Percentiles rank a stretch among this genome's conserved stretches.
Conservation (phyloP, 2,113 vertebrate genomes). For the Melanostigma gelatinosum region DNA sequence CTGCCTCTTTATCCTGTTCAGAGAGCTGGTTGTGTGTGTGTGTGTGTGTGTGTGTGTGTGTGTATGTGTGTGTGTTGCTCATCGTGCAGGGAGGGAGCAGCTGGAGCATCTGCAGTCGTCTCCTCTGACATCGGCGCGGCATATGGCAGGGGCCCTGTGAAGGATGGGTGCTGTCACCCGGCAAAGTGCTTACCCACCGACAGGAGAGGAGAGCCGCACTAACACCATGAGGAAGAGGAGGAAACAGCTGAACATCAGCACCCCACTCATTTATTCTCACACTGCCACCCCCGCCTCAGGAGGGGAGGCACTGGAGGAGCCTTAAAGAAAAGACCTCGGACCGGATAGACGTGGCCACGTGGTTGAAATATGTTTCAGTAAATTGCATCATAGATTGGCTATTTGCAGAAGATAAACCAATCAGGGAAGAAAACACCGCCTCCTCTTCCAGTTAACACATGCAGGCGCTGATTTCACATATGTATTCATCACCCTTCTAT, state of each 20-base stretch:
- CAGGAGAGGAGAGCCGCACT: constrained; percentile 68
- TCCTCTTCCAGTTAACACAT: constrained; percentile 29
- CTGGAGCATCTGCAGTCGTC: constrained; percentile 82
- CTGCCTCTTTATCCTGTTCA: constrained; percentile 55
- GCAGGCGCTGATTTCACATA: background rate
- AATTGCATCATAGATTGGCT: constrained; percentile 8
- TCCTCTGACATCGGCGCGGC: constrained; percentile 81
- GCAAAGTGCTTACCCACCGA: constrained; percentile 81
- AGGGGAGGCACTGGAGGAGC: constrained; percentile 31
- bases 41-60: constrained; percentile 33
- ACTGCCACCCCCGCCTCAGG: constrained; percentile 30
- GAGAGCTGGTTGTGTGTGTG: constrained; percentile 37
- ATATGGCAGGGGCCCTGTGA: constrained; percentile 84
- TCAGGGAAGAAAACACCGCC: background rate
- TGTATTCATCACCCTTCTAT: background rate
- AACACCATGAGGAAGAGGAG: constrained; percentile 67
- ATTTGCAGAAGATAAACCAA: constrained; percentile 26
- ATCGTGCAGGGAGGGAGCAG: constrained; percentile 72
- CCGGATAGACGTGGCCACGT: background rate
- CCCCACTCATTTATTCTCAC: constrained; percentile 75
- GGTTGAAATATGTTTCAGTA: constrained; percentile 1
- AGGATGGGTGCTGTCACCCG: constrained; percentile 86
- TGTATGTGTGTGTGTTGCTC: constrained; percentile 46
- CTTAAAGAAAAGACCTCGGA: constrained; percentile 47
- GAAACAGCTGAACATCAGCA: constrained; percentile 81